Percentiles rank a stretch among this genome's conserved stretches.
These are phyloP conservation scores for Epizoanthus illoricatus DNA, from an alignment of 92 coral and sea anemone genomes.

Conservation along the genomic window DNA sequence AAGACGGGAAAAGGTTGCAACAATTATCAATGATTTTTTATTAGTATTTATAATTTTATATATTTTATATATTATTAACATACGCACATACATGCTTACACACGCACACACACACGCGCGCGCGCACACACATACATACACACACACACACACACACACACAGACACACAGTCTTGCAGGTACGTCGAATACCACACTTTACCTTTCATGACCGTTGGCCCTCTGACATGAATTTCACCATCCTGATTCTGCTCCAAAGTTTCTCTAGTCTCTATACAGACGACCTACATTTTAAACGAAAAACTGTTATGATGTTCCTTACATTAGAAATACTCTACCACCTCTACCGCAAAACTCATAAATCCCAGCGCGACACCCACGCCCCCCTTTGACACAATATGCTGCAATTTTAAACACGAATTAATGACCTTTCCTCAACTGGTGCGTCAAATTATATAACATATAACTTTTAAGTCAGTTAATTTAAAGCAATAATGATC, in stretches of 20 bases:
- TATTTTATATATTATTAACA: too few relatives aligned
- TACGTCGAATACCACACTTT: neutral
- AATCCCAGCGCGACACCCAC: too few relatives aligned
- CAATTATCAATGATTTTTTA: neutral
- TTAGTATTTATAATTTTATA: neutral
- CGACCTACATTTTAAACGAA: conserved; percentile 35
- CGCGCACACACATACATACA: neutral
- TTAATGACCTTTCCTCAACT: too few relatives aligned
- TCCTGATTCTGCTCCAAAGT: conserved; percentile 52
- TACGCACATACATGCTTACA: too few relatives aligned
- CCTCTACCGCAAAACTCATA: too few relatives aligned
- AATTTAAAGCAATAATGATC: too few relatives aligned
- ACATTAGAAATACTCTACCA: neutral
- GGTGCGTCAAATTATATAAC: too few relatives aligned
- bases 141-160: too few relatives aligned
- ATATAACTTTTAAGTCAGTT: too few relatives aligned
- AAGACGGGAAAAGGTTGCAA: neutral
- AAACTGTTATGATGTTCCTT: neutral
- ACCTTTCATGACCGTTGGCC: conserved; percentile 93
- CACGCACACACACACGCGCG: too few relatives aligned
- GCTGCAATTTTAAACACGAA: too few relatives aligned
- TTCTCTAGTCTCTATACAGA: conserved; percentile 62
- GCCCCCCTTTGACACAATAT: too few relatives aligned
- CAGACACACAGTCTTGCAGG: neutral
- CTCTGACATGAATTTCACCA: conserved; percentile 80